These are phyloP conservation scores for Choristoneura fumiferana DNA, from an alignment of 1,140 invertebrate species.

Conservation along the genomic window DNA sequence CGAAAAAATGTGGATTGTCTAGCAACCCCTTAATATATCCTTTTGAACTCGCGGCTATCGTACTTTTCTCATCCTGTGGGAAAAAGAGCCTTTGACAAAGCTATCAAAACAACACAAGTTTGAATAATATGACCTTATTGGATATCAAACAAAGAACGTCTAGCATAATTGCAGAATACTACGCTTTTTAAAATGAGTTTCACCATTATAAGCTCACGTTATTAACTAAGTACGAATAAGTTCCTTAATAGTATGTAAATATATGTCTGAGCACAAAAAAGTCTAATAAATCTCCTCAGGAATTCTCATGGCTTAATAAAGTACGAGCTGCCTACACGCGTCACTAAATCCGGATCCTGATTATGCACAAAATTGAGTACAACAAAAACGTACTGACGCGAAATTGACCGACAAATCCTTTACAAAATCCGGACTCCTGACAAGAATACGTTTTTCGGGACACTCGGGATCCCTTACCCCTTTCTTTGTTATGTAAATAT, in stretches of 20 bases:
- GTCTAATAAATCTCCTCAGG: not conserved
- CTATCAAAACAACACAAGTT: not conserved
- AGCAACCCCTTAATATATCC: too few relatives aligned
- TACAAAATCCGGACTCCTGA: conserved; percentile 51
- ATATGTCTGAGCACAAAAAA: not conserved
- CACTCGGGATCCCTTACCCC: conserved; percentile 52
- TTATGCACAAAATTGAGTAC: conserved; percentile 44
- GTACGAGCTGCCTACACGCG: conserved; percentile 22
- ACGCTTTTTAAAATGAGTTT: not conserved
- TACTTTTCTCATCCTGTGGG: not conserved
- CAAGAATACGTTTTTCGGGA: conserved; percentile 57
- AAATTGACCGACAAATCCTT: conserved; percentile 63
- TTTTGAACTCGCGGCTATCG: not conserved
- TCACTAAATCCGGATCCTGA: conserved; percentile 26
- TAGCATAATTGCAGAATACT: too few relatives aligned
- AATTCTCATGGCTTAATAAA: conserved; percentile 29
- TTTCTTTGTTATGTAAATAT: conserved; percentile 69
- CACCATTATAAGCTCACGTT: not conserved
- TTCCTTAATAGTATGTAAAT: not conserved
- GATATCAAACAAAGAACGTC: not conserved
- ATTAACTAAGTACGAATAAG: not conserved
- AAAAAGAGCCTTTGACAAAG: not conserved
- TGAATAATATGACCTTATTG: not conserved
- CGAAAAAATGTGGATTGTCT: too few relatives aligned
- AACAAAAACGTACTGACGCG: conserved; percentile 43